These are phyloP conservation scores for Pyrgilauda ruficollis DNA, from an alignment of 2,113 vertebrate genomes.

Conservation along the genomic window DNA sequence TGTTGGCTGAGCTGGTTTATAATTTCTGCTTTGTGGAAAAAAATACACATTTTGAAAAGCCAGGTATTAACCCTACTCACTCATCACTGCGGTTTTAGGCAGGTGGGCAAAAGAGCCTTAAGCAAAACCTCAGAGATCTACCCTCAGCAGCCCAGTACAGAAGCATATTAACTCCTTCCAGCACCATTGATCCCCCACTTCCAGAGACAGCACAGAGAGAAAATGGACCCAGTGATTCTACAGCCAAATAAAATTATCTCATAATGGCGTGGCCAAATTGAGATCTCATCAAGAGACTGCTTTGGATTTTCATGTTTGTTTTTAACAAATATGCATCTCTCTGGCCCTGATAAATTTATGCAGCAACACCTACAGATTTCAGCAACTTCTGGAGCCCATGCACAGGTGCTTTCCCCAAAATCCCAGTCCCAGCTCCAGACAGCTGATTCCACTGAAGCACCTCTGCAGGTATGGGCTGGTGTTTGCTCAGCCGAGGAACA, in stretches of 20 bases:
- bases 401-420: no score
- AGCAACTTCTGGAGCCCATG: neutral
- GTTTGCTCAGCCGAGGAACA: neutral
- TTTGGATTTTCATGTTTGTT: neutral
- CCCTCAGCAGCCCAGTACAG: neutral
- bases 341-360: neutral
- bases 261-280: neutral
- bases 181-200: neutral
- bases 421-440: neutral
- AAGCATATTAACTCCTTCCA: neutral
- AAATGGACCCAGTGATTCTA: neutral
- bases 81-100: neutral
- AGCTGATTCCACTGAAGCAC: neutral
- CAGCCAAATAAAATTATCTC: neutral
- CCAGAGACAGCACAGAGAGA: neutral
- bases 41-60: neutral
- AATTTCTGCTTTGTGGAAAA: slow-evolving; percentile 28
- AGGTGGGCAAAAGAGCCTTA: neutral
- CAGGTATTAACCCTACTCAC: neutral
- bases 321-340: neutral
- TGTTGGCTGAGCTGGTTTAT: slow-evolving; percentile 53
- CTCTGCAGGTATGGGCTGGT: accelerated
- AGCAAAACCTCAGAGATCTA: neutral
- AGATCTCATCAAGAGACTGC: neutral
- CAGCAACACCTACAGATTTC: neutral